phyloP scores from a whole-genome alignment of 2,888 invertebrate species.

The Lasioglossum figueresi region DNA sequence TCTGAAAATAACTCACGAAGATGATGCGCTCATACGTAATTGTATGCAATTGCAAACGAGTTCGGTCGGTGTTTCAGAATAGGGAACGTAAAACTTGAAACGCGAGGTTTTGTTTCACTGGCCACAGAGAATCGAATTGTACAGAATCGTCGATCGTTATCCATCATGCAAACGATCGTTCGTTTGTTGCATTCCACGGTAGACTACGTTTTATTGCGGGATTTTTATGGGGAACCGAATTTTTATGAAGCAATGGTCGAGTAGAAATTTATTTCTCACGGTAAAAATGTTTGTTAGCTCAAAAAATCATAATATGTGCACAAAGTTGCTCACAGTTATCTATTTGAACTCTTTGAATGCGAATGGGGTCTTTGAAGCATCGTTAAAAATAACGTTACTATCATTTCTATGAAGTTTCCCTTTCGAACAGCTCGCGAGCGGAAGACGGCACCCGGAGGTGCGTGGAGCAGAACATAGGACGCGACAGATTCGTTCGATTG shows the following conservation, averaged over 20 bases:
- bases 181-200: background rate
- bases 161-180: background rate
- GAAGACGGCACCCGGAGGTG: too few relatives aligned
- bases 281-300: background rate
- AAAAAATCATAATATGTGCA: background rate
- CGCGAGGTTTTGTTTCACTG: background rate
- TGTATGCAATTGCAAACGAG: constrained; percentile 7
- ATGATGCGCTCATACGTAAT: constrained; percentile 15
- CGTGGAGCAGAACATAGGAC: too few relatives aligned
- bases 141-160: background rate
- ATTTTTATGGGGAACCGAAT: background rate
- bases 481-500: too few relatives aligned
- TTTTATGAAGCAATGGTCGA: background rate
- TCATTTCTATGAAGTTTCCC: background rate
- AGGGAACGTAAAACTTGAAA: background rate
- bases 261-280: background rate
- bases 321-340: background rate
- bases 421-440: too few relatives aligned
- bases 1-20: constrained; percentile 29
- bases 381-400: too few relatives aligned
- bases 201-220: background rate
- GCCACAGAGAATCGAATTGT: background rate
- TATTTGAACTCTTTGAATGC: background rate
- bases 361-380: too few relatives aligned
- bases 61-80: constrained; percentile 10